Conservation (phyloP, 2,113 vertebrate genomes). For the Silurus glanis region DNA sequence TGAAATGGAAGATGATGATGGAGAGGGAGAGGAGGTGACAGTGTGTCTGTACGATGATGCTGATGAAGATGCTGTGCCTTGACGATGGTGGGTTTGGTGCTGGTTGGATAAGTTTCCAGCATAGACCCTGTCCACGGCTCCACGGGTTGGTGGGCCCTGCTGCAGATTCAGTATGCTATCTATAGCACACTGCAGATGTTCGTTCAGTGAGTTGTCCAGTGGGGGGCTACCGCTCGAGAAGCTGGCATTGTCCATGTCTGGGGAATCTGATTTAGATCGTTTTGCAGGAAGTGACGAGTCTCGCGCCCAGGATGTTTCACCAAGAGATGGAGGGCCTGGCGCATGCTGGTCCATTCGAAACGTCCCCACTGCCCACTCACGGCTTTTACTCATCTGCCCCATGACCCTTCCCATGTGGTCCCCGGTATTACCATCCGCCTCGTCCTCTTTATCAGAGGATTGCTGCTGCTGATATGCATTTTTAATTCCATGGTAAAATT, state of each 20-base stretch:
- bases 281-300: slow-evolving; percentile 79
- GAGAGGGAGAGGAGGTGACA: slow-evolving; percentile 70
- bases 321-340: slow-evolving; percentile 71
- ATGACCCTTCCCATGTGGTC: slow-evolving; percentile 63
- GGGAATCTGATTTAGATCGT: slow-evolving; percentile 82
- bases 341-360: slow-evolving; percentile 75
- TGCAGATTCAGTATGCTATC: slow-evolving; percentile 96
- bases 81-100: slow-evolving; percentile 59
- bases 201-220: slow-evolving; percentile 85
- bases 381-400: slow-evolving; percentile 63
- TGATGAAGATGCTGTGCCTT: slow-evolving; percentile 61
- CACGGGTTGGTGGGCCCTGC: slow-evolving; percentile 74
- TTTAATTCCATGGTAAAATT: slow-evolving; percentile 81
- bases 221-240: slow-evolving; percentile 93
- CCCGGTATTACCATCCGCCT: slow-evolving; percentile 58
- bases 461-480: slow-evolving; percentile 60
- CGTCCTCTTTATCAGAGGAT: slow-evolving; percentile 55
- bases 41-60: slow-evolving; percentile 72
- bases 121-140: slow-evolving; percentile 56
- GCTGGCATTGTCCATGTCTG: slow-evolving; percentile 91
- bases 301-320: slow-evolving; percentile 60
- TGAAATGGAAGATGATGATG: slow-evolving; percentile 75
- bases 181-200: slow-evolving; percentile 94
- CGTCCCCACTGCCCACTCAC: slow-evolving; percentile 64
- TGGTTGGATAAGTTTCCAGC: slow-evolving; percentile 59